Percentiles rank a stretch among this genome's conserved stretches.
phyloP scores from a whole-genome alignment of 2,113 vertebrate species.

The Misgurnus anguillicaudatus region DNA sequence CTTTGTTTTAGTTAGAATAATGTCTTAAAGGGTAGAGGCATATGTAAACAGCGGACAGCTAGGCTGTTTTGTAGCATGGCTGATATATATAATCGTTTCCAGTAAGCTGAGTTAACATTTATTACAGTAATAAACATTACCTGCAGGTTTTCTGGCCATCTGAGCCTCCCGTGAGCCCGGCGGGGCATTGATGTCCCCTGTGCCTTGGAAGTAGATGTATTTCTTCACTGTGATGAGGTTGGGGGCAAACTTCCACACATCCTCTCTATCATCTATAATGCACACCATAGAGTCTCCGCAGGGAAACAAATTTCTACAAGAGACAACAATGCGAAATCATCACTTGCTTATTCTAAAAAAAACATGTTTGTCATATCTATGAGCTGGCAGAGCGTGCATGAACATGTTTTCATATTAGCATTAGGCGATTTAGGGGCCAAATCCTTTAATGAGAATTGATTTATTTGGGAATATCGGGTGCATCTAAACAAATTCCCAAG shows the following conservation, averaged over 20 bases:
- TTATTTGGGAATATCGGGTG: conserved; percentile 13
- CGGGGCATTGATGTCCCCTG: conserved; percentile 92
- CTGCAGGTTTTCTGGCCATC: conserved; percentile 81
- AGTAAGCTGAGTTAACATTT: not conserved
- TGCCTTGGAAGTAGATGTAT: conserved; percentile 96
- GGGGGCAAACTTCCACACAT: conserved; percentile 98
- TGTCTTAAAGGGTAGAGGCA: too few relatives aligned
- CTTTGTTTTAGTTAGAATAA: too few relatives aligned
- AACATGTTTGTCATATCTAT: too few relatives aligned
- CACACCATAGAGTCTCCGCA: conserved; percentile 99
- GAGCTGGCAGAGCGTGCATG: too few relatives aligned
- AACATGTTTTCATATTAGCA: too few relatives aligned
- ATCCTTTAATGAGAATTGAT: conserved; percentile 5
- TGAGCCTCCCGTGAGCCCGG: conserved; percentile 84
- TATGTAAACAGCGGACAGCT: too few relatives aligned
- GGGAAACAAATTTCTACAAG: conserved; percentile 90
- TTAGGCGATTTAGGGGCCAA: not conserved
- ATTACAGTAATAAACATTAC: conserved; percentile 6
- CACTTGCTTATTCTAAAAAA: too few relatives aligned
- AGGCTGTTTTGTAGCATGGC: too few relatives aligned
- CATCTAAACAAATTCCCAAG: conserved; percentile 5
- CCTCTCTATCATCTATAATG: conserved; percentile 98
- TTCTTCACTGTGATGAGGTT: conserved; percentile 99
- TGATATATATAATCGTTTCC: not conserved
- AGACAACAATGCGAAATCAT: not conserved